Evolutionary conservation across 1,140 invertebrate genomes (phyloP).

Genomic region (Argopecten irradians): DNA sequence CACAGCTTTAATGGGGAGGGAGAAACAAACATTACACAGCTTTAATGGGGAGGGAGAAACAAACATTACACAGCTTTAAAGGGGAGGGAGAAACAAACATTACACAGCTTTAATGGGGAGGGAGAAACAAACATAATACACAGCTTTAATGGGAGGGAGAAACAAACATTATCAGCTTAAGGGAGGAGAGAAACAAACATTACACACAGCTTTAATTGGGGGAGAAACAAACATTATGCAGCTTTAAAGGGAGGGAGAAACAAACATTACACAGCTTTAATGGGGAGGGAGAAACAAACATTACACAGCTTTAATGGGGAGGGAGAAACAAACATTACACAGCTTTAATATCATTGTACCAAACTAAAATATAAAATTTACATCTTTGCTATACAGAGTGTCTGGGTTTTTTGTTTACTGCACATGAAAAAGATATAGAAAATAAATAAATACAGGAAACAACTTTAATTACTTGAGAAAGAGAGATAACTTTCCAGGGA

Average conservation of each 20-base stretch:
- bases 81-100: no score
- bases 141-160: slow-evolving; percentile 27
- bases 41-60: neutral
- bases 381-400: no score
- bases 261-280: no score
- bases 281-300: neutral
- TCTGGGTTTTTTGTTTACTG: no score
- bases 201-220: neutral
- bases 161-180: neutral
- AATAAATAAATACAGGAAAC: no score
- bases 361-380: no score
- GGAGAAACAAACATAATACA: neutral
- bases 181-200: neutral
- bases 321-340: neutral
- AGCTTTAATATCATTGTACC: neutral
- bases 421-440: no score
- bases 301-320: neutral
- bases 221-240: no score
- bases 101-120: neutral
- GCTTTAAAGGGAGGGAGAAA: no score
- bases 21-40: neutral
- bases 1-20: neutral
- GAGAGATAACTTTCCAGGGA: no score
- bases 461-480: no score
- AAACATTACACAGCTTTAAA: neutral